phyloP scores from a whole-genome alignment of 2,113 vertebrate genomes.

The Salminus brasiliensis region DNA sequence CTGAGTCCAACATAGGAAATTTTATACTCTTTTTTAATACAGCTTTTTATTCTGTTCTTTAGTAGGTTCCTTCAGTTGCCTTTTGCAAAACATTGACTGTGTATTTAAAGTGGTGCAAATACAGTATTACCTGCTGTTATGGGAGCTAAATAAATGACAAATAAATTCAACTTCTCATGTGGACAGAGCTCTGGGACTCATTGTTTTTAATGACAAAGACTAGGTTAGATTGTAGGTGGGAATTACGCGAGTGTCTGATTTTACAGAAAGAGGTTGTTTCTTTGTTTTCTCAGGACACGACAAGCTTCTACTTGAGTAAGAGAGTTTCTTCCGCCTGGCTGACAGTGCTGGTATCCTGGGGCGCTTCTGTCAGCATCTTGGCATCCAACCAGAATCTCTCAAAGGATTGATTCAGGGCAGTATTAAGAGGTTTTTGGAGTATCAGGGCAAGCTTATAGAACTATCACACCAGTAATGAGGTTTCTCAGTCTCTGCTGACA shows the following conservation, averaged over 20 bases:
- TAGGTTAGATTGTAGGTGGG: background rate
- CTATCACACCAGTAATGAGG: background rate
- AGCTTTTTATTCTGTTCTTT: background rate
- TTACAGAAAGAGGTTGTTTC: background rate
- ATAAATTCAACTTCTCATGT: constrained; percentile 38
- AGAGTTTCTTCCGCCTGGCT: background rate
- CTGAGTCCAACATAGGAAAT: background rate
- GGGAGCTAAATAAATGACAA: constrained; percentile 25
- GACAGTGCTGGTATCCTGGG: background rate
- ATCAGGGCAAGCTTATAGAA: background rate
- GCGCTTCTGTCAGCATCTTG: constrained; percentile 4
- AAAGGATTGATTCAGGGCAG: background rate
- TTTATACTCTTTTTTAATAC: constrained; percentile 33
- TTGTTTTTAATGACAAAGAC: background rate
- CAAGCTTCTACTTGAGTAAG: background rate
- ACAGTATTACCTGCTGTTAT: constrained; percentile 34
- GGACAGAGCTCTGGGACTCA: background rate
- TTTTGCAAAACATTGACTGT: background rate
- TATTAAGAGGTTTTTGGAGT: constrained; percentile 3
- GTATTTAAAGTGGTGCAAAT: constrained; percentile 31
- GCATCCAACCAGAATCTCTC: background rate
- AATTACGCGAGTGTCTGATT: background rate
- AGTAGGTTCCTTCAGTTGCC: background rate
- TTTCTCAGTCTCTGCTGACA: background rate
- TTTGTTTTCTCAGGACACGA: background rate